A percentile compares a stretch with the other conserved stretches of the same genome.
Evolutionary conservation across 2,797 vertebrate species (phyloP).

Genomic region (Mareca strepera): DNA sequence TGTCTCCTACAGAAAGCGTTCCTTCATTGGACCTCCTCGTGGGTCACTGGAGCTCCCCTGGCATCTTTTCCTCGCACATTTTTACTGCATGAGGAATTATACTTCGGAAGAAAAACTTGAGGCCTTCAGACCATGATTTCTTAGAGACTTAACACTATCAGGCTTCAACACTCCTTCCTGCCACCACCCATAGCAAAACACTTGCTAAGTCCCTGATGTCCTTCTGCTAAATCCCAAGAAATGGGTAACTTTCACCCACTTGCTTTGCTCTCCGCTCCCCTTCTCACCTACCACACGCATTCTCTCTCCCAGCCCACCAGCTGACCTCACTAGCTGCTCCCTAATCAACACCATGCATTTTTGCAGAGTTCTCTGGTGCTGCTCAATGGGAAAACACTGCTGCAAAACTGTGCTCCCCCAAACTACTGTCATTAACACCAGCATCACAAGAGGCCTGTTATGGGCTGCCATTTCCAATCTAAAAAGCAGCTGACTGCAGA

Average conservation of each 20-base stretch:
- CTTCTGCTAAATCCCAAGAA: background rate
- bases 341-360: background rate
- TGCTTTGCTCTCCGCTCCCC: background rate
- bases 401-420: background rate
- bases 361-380: background rate
- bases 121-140: background rate
- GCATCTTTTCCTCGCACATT: background rate
- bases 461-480: background rate
- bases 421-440: background rate
- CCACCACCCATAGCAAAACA: background rate
- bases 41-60: background rate
- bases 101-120: background rate
- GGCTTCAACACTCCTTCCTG: background rate
- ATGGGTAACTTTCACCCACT: background rate
- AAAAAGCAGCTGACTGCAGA: background rate
- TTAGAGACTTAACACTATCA: rapidly evolving
- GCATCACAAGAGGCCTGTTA: background rate
- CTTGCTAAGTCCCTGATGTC: too few relatives aligned
- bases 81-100: background rate
- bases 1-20: background rate
- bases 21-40: rapidly evolving
- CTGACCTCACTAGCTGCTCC: background rate
- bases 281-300: background rate
- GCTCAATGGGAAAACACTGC: background rate
- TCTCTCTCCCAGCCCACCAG: background rate